phyloP scores from a whole-genome alignment of 2,888 invertebrate genomes.

The Cordilura impudica region DNA sequence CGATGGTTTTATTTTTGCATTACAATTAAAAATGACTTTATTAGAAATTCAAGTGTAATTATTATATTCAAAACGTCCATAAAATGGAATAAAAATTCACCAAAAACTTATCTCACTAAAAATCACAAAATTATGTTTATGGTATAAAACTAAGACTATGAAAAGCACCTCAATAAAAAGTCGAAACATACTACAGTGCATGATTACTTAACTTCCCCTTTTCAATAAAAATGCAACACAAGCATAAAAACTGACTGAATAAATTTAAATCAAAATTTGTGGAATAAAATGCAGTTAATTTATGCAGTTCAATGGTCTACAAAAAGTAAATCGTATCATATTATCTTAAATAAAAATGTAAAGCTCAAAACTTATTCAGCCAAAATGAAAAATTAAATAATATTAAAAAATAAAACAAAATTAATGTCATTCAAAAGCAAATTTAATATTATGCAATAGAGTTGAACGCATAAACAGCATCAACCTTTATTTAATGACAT shows the following conservation, averaged over 20 bases:
- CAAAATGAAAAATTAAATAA: not conserved
- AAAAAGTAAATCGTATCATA: not conserved
- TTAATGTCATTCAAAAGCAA: slow-evolving; percentile 10
- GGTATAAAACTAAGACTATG: too few relatives aligned
- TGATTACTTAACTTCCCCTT: slow-evolving; percentile 34
- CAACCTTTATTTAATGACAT: slow-evolving; percentile 15
- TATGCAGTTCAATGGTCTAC: slow-evolving; percentile 37
- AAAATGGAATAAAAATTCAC: too few relatives aligned
- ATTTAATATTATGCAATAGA: slow-evolving; percentile 19
- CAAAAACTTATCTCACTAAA: too few relatives aligned
- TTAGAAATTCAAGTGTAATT: too few relatives aligned
- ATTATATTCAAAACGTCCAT: too few relatives aligned
- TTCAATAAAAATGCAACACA: slow-evolving; percentile 38
- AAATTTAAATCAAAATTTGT: slow-evolving; percentile 28
- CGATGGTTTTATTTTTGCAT: too few relatives aligned
- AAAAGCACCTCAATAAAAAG: too few relatives aligned
- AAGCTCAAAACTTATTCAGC: not conserved
- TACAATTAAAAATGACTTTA: too few relatives aligned
- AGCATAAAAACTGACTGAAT: slow-evolving; percentile 27
- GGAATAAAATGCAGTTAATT: slow-evolving; percentile 8
- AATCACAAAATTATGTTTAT: too few relatives aligned
- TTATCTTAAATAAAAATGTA: not conserved
- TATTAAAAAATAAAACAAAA: not conserved
- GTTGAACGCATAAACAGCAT: not conserved
- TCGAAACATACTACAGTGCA: not conserved